Percentiles rank a stretch among this genome's conserved stretches.
Evolutionary conservation across 2,113 vertebrate species (phyloP).

Genomic region (Brevimyrus niger): DNA sequence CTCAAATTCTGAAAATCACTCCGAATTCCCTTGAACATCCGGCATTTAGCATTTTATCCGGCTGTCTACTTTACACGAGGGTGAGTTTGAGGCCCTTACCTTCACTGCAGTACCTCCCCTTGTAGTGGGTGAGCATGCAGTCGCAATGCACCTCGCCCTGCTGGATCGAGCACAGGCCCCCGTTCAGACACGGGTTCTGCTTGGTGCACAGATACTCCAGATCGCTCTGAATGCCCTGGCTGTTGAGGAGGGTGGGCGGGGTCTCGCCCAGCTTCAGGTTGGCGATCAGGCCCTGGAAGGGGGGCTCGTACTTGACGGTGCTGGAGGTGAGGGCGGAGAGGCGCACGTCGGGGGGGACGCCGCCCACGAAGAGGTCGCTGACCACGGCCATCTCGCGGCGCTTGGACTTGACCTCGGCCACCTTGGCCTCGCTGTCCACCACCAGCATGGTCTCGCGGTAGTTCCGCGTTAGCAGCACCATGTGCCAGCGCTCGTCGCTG

Average conservation of each 20-base stretch:
- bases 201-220: constrained; percentile 72
- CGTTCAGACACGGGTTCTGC: constrained; percentile 79
- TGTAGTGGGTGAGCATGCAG: constrained; percentile 79
- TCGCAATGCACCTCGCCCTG: constrained; percentile 78
- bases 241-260: constrained; percentile 70
- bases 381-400: constrained; percentile 80
- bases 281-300: constrained; percentile 75
- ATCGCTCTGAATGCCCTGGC: constrained; percentile 78
- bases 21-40: background rate
- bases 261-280: constrained; percentile 78
- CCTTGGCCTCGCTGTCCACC: constrained; percentile 79
- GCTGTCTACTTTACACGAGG: background rate
- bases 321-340: constrained; percentile 86
- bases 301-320: constrained; percentile 88
- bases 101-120: constrained; percentile 84
- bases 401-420: constrained; percentile 78
- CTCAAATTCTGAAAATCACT: background rate
- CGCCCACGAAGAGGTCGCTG: constrained; percentile 85
- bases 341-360: constrained; percentile 84
- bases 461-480: constrained; percentile 70
- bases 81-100: constrained; percentile 59
- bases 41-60: background rate
- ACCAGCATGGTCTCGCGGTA: constrained; percentile 69
- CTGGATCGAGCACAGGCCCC: constrained; percentile 73
- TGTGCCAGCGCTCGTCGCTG: constrained; percentile 83